Percentiles rank a stretch among this genome's conserved stretches.
phyloP scores from a whole-genome alignment of 2,797 vertebrate species.

The Smutsia temminckii region DNA sequence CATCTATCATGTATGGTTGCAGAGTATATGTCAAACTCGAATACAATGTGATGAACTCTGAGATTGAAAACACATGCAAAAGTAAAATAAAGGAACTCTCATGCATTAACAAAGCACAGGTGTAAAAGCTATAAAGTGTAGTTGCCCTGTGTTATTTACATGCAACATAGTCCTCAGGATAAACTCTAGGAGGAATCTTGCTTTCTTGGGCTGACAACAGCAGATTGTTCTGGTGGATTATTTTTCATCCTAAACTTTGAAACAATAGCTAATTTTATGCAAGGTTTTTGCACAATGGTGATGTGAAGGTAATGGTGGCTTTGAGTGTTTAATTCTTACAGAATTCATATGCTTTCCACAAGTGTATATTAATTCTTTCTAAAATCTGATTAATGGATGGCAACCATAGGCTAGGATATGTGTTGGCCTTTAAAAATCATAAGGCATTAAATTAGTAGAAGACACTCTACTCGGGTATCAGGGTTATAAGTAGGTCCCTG shows the following conservation, averaged over 20 bases:
- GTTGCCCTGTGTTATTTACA: neutral
- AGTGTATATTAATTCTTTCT: neutral
- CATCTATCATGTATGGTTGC: neutral
- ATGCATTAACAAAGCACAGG: neutral
- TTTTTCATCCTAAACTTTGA: neutral
- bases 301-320: neutral
- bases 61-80: neutral
- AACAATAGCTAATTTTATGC: constrained; percentile 28
- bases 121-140: neutral
- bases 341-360: constrained; percentile 21
- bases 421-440: neutral
- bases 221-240: neutral
- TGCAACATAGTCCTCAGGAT: neutral
- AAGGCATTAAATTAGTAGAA: neutral
- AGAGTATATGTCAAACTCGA: constrained; percentile 18
- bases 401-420: neutral
- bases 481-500: neutral
- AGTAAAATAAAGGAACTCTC: neutral
- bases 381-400: neutral
- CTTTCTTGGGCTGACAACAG: neutral
- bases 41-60: neutral
- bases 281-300: neutral
- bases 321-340: neutral
- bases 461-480: neutral
- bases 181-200: neutral